Evolutionary conservation across 2,888 invertebrate species (phyloP).

Genomic region (Drosophila rubida): DNA sequence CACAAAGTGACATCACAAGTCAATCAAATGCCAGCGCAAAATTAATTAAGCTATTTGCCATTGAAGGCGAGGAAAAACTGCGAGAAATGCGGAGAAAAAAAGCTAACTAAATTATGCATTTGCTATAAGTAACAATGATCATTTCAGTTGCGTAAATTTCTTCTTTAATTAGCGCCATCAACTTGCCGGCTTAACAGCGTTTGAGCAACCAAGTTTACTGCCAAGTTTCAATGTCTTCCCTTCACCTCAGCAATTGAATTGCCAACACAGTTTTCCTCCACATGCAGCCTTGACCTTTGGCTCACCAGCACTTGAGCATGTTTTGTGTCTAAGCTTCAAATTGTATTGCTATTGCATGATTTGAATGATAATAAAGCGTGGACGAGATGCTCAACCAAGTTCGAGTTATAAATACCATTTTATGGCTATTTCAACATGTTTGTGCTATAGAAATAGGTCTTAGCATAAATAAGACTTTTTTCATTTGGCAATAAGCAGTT

Average conservation of each 20-base stretch:
- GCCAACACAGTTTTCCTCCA: background rate
- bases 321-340: background rate
- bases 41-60: slow-evolving; percentile 12
- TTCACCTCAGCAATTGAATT: background rate
- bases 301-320: background rate
- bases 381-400: background rate
- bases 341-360: background rate
- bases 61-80: background rate
- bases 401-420: background rate
- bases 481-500: too few species aligned
- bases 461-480: too few species aligned
- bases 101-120: background rate
- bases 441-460: background rate
- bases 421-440: background rate
- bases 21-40: slow-evolving; percentile 8
- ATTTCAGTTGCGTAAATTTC: background rate
- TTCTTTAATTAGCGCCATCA: background rate
- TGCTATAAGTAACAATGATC: background rate
- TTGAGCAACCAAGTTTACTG: background rate
- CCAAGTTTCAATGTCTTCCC: slow-evolving; percentile 1
- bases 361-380: background rate
- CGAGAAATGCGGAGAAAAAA: background rate
- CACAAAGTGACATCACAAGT: slow-evolving; percentile 45
- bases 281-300: background rate
- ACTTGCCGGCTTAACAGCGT: background rate